Evolutionary conservation across 2,888 invertebrate genomes (phyloP), one percentile per base, ranked within the genome.

Genomic region (Timema podura): DNA sequence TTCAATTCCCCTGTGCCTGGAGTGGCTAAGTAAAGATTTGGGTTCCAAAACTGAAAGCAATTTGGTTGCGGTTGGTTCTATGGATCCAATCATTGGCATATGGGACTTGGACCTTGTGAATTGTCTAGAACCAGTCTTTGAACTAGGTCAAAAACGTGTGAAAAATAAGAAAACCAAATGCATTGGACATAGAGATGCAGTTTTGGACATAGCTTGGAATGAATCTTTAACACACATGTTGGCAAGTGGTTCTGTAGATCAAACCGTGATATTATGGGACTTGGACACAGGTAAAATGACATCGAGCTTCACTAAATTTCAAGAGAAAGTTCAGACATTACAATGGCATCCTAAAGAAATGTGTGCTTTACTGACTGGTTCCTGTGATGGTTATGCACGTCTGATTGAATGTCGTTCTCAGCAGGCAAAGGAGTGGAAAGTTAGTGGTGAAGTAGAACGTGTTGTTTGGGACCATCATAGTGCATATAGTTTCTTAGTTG

Each of bases 31-130:
- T 80, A 94, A 91, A 79, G 95, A 96, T 80, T 91, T 94, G 0
- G 81, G 87, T 81, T 89, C 91, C 74, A 86, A 89, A 51, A 82
- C 7, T 49, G 6, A 44, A 68, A 68, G 91, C 16, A 98, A 96
- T 81, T 88, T 95, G 76, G 91, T 96, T 76, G 98, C 97, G 0
- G 87, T 98, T 70, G 98, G 96, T 11, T 91, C 91, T 49, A 96
- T 98, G 95, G 90, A 91, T 73, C 92, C 96, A 0, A 87, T 92
- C 59, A 96, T 98, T 70, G 92, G 95, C 76, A 54, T 98, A n/a
- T 99, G 98, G 97, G 97, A 98, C 82, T 82, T 98, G 61, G 98
- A 98, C 82, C 86, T 98, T 71, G 90, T 97, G 74, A 95, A 98
- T 79, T 90, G 91, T 71, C 83, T 97, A 57, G 95, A 96, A 78